Percentiles rank a stretch among this genome's conserved stretches.
Evolutionary conservation across 2,888 invertebrate genomes (phyloP).

Genomic region (Pseudoips prasinana): DNA sequence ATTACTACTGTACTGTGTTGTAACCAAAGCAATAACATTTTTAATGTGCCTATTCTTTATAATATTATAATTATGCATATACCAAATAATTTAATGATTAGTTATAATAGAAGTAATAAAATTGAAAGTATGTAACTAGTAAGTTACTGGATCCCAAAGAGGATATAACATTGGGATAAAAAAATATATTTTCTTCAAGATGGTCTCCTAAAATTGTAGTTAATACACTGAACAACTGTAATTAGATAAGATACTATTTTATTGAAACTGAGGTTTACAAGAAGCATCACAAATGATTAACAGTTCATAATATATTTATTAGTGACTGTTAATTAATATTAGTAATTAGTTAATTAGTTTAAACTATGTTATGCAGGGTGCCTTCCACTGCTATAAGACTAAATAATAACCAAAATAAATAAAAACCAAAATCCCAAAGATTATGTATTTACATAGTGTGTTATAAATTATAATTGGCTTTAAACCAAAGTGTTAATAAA

Average conservation of each 20-base stretch:
- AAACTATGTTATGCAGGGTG: slow-evolving; percentile 17
- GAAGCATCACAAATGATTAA: slow-evolving; percentile 50
- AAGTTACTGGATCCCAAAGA: slow-evolving; percentile 17
- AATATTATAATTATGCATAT: slow-evolving; percentile 53
- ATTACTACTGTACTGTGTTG: slow-evolving; percentile 68
- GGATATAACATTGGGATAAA: slow-evolving; percentile 17
- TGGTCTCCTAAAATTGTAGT: slow-evolving; percentile 53
- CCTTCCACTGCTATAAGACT: slow-evolving; percentile 25
- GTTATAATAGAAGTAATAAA: slow-evolving; percentile 28
- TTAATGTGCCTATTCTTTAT: slow-evolving; percentile 71
- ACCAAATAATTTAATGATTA: slow-evolving; percentile 67
- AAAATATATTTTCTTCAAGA: slow-evolving; percentile 33
- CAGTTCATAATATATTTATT: slow-evolving; percentile 40
- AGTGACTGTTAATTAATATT: slow-evolving; percentile 25
- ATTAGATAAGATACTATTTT: slow-evolving; percentile 31
- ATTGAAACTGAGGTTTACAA: slow-evolving; percentile 28
- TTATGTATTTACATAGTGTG: slow-evolving; percentile 29
- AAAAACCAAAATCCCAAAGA: slow-evolving; percentile 48
- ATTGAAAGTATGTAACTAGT: slow-evolving; percentile 21
- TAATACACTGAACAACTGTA: slow-evolving; percentile 61
- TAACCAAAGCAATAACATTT: slow-evolving; percentile 80
- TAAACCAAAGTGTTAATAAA: slow-evolving; percentile 65
- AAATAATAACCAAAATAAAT: slow-evolving; percentile 34
- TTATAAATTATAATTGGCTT: slow-evolving; percentile 55
- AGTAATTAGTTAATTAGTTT: slow-evolving; percentile 27